Evolutionary conservation across 2,113 vertebrate genomes (phyloP).

Genomic region (Podiceps cristatus): DNA sequence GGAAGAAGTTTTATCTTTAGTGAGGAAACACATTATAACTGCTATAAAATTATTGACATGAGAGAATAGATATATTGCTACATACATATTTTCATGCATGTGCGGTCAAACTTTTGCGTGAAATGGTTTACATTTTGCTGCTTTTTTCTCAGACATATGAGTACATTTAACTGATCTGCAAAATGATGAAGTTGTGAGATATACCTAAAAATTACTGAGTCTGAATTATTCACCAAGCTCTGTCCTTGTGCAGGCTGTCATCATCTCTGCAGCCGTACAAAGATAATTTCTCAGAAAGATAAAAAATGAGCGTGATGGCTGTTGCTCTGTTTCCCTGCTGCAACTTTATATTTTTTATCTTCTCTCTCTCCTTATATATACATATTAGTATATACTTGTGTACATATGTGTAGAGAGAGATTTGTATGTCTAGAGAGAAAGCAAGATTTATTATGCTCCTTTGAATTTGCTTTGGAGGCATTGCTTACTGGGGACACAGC

Average conservation of each 20-base stretch:
- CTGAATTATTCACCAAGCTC: background rate
- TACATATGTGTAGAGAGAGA: background rate
- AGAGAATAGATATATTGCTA: background rate
- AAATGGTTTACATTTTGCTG: background rate
- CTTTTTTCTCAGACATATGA: background rate
- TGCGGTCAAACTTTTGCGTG: background rate
- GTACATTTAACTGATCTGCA: background rate
- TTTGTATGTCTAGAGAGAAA: background rate
- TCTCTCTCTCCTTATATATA: background rate
- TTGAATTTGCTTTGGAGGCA: background rate
- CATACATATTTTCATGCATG: background rate
- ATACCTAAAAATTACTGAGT: background rate
- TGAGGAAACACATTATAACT: background rate
- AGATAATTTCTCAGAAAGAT: background rate
- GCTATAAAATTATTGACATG: background rate
- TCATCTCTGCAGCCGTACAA: background rate
- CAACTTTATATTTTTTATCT: background rate
- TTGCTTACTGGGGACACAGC: background rate
- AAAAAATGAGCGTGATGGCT: background rate
- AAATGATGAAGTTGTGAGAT: background rate
- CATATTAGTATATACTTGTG: background rate
- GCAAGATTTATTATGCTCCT: background rate
- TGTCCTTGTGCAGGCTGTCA: background rate
- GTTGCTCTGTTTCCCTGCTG: background rate
- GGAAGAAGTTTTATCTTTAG: background rate